Conservation (phyloP, 2,888 invertebrate genomes). For the Leucophenga montana region DNA sequence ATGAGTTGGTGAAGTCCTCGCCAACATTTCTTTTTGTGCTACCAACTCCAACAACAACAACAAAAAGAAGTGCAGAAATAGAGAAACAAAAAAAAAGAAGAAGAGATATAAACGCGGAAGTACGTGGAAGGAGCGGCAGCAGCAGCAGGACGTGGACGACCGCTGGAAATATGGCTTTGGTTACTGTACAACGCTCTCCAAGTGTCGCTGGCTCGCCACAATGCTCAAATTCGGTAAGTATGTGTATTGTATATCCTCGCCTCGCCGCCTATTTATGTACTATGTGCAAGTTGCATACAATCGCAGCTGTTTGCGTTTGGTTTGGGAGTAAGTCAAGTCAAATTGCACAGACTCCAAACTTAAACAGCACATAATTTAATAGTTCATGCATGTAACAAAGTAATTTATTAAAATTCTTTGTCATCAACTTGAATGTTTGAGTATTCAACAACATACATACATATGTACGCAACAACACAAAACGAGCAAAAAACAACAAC, state of each 20-base stretch:
- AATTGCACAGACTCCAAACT: background rate
- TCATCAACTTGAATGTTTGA: background rate
- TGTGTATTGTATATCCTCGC: background rate
- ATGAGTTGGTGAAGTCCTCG: constrained; percentile 1
- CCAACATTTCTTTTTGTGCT: background rate
- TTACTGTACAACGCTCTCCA: constrained; percentile 83
- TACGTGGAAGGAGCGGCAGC: constrained; percentile 6
- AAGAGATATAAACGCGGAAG: constrained; percentile 4
- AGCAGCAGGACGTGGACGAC: constrained; percentile 15
- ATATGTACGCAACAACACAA: background rate
- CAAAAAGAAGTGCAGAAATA: constrained; percentile 35
- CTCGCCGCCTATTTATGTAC: constrained; percentile 7
- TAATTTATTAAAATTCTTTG: constrained; percentile 11
- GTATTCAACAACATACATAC: background rate
- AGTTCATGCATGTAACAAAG: background rate
- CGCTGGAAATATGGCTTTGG: constrained; percentile 77
- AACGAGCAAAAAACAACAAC: constrained; percentile 12
- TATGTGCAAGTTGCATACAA: constrained; percentile 27
- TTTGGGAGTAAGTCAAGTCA: constrained; percentile 36
- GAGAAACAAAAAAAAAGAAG: constrained; percentile 13
- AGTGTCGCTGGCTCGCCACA: constrained; percentile 79
- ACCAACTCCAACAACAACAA: constrained; percentile 53
- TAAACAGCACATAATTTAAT: constrained; percentile 30
- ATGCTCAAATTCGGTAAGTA: constrained; percentile 72
- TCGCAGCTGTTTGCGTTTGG: constrained; percentile 5